Evolutionary conservation across 2,888 invertebrate genomes (phyloP).

Genomic region (Meliscaeva auricollis): DNA sequence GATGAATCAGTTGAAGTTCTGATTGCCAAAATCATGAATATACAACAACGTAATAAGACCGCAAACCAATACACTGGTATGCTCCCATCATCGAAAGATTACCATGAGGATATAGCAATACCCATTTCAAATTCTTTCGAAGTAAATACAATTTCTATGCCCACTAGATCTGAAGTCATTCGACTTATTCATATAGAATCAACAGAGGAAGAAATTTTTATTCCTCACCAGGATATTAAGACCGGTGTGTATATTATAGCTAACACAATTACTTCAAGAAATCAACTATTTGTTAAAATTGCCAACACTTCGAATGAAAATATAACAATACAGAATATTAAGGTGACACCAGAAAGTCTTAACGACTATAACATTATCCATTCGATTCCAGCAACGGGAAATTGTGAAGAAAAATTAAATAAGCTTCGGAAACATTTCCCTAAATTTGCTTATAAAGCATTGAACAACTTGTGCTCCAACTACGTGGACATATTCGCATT

Average conservation of each 20-base stretch:
- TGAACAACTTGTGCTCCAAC: too few relatives aligned
- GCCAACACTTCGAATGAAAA: neutral
- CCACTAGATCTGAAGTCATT: neutral
- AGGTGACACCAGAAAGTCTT: constrained; percentile 2
- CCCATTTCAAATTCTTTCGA: too few relatives aligned
- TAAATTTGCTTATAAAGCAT: too few relatives aligned
- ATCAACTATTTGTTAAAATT: too few relatives aligned
- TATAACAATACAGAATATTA: constrained; percentile 8
- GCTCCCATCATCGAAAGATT: neutral
- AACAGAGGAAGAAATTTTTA: constrained; percentile 5
- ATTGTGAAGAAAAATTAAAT: neutral
- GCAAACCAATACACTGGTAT: constrained; percentile 16
- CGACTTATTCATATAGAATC: constrained; percentile 4
- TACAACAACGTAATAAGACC: constrained; percentile 18
- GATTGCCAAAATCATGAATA: constrained; percentile 3
- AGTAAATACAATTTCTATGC: too few relatives aligned
- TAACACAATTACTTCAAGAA: too few relatives aligned
- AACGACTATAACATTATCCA: constrained; percentile 8
- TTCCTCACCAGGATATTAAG: too few relatives aligned
- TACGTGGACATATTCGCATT: too few relatives aligned
- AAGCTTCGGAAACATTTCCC: neutral
- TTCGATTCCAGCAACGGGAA: neutral
- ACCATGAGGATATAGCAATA: too few relatives aligned
- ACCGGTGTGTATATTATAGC: too few relatives aligned
- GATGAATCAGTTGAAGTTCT: constrained; percentile 5